phyloP scores from a whole-genome alignment of 2,888 invertebrate species.

The Auanema sp. region DNA sequence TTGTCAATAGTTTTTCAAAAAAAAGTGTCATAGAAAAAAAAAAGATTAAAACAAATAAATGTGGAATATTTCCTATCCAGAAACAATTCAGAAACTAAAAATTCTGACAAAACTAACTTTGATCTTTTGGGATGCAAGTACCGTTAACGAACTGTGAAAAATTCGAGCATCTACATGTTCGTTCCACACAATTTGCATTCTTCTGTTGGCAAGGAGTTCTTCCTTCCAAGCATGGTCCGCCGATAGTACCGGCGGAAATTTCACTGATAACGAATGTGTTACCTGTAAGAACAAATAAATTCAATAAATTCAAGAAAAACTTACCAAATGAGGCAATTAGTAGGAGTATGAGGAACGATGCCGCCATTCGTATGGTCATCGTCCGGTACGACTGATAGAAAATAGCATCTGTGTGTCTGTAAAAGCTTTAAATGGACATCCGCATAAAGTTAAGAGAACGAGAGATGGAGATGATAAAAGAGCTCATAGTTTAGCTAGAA shows the following conservation, averaged over 20 bases:
- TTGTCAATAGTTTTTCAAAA: neutral
- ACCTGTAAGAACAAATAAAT: neutral
- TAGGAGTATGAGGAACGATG: too few species aligned
- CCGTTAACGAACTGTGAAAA: constrained; percentile 42
- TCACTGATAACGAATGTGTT: neutral
- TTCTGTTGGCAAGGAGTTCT: constrained; percentile 35
- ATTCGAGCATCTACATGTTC: constrained; percentile 50
- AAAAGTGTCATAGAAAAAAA: neutral
- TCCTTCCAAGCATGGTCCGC: constrained; percentile 38
- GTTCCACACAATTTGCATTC: constrained; percentile 50
- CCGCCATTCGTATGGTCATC: too few species aligned
- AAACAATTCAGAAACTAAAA: neutral
- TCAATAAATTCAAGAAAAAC: too few species aligned
- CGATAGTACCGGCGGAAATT: constrained; percentile 21
- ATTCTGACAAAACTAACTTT: constrained; percentile 12
- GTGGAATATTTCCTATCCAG: neutral
- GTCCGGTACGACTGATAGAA: too few species aligned
- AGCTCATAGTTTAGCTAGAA: too few species aligned
- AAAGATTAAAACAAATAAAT: too few species aligned
- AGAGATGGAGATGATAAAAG: too few species aligned
- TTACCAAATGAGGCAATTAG: too few species aligned
- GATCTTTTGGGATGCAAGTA: constrained; percentile 34
- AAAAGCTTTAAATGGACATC: too few species aligned
- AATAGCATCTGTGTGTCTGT: too few species aligned
- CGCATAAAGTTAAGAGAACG: too few species aligned